A percentile compares a stretch with the other conserved stretches of the same genome.
These are phyloP conservation scores for Amazona guildingii DNA, from an alignment of 2,113 vertebrate genomes.

Conservation along the genomic window DNA sequence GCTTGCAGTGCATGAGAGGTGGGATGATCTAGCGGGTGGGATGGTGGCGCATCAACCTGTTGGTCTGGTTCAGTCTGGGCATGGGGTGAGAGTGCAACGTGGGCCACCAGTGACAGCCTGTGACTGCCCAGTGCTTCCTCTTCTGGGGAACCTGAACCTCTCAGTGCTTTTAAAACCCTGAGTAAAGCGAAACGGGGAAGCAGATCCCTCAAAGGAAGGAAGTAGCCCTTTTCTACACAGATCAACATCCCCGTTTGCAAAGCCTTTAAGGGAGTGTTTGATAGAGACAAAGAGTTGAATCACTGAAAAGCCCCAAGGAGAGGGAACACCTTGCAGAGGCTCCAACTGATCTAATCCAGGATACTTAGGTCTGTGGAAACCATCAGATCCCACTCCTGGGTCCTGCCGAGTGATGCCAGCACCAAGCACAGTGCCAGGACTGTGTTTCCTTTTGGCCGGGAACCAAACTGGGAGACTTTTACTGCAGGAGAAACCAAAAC, in stretches of 20 bases:
- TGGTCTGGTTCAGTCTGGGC: neutral
- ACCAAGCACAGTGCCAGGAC: rapidly evolving
- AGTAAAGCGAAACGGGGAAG: neutral
- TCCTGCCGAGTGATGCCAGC: neutral
- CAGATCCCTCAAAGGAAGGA: rapidly evolving
- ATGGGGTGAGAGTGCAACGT: neutral
- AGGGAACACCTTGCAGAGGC: neutral
- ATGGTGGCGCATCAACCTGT: neutral
- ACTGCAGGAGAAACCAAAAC: neutral
- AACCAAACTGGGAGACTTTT: neutral
- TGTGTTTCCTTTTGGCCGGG: rapidly evolving
- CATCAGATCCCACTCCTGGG: neutral
- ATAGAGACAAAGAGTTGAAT: neutral
- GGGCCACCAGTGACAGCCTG: neutral
- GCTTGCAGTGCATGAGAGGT: neutral
- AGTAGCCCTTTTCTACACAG: neutral
- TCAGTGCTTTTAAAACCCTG: neutral
- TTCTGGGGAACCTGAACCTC: neutral
- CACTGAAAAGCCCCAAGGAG: rapidly evolving
- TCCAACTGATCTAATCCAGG: neutral
- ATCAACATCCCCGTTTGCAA: rapidly evolving
- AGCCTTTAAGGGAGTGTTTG: neutral
- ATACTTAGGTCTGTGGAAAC: neutral
- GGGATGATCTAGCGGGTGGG: neutral
- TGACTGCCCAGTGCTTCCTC: neutral